Evolutionary conservation across 2,888 invertebrate species (phyloP), one percentile per base, ranked within the genome.

Genomic region (Neoascia interrupta): DNA sequence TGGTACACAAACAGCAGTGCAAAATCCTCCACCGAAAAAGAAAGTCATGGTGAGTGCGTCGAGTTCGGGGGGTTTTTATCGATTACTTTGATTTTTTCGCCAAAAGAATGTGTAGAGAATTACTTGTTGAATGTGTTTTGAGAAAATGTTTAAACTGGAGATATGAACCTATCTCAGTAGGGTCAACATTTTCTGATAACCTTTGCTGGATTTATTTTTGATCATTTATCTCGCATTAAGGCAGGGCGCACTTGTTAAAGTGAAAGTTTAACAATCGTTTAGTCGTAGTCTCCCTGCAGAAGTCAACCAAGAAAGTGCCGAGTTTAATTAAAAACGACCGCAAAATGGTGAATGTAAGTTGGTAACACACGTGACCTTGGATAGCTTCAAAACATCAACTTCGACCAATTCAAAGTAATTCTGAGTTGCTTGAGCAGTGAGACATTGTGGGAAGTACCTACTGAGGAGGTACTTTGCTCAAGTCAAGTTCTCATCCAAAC

Each of bases 1-100:
- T 34, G 47, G 5, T 54, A 45, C 61, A 43, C 16, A 21, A 28
- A 39, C 47, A 34, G 26, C 47, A 13, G 19, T 26, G 31, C n/a
- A n/a, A n/a, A n/a, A n/a, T n/a, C n/a, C 60, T 53, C 37, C 49
- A 19, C 28, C 53, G 1, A 58, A 64, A 19, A 63, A 56, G 41
- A 80, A 49, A 51, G 76, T 73, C 64, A 81, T 81, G 82, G 82
- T 82, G 56, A 81, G 75, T 21, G 3, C 16, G 6, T 13, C 6
- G 15, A 15, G n/a, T 6, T 6, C 26, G 19, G 5, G 19, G 18
- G 11, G 16, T 34, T 47, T 23, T 37, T 68, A 81, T 76, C 54
- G 81, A 80, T 81, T 81, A 73, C 16, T 69, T 37, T 21, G 6
- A 26, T 23, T 11, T 54, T 15, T 28, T 13, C n/a, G 1, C 5